Conservation (phyloP, 2,888 invertebrate species). For the Anthrax anthrax region DNA sequence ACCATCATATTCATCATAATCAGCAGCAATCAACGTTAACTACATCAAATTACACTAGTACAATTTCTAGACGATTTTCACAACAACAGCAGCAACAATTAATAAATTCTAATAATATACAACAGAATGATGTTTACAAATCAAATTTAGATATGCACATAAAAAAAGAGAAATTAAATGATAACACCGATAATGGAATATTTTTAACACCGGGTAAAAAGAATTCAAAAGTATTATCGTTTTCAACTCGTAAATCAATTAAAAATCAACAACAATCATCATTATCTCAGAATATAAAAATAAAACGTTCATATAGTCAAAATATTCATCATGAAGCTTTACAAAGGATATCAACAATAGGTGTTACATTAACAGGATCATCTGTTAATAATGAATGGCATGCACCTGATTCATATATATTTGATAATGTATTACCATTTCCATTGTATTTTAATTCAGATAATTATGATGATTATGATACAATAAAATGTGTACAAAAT, state of each 20-base stretch:
- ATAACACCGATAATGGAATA: constrained; percentile 4
- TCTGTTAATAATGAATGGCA: constrained; percentile 31
- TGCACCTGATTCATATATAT: constrained; percentile 38
- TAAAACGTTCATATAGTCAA: constrained; percentile 15
- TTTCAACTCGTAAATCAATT: background rate
- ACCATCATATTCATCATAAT: background rate
- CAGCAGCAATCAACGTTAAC: background rate
- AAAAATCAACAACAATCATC: constrained; percentile 2
- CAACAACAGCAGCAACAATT: background rate
- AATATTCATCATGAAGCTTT: constrained; percentile 39
- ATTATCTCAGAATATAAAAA: constrained; percentile 2
- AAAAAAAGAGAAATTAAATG: background rate
- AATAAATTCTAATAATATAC: background rate
- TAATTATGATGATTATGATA: constrained; percentile 11
- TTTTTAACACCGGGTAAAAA: constrained; percentile 12
- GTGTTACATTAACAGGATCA: constrained; percentile 26
- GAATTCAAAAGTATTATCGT: constrained; percentile 13
- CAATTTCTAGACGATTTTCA: too few species aligned
- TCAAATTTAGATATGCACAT: background rate
- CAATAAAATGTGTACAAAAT: constrained; percentile 25
- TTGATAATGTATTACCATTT: constrained; percentile 28
- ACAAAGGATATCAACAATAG: constrained; percentile 37
- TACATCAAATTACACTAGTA: background rate
- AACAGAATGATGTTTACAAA: background rate
- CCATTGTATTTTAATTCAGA: constrained; percentile 8